Evolutionary conservation across 2,888 invertebrate species (phyloP).

Genomic region (Protodeltote pygarga): DNA sequence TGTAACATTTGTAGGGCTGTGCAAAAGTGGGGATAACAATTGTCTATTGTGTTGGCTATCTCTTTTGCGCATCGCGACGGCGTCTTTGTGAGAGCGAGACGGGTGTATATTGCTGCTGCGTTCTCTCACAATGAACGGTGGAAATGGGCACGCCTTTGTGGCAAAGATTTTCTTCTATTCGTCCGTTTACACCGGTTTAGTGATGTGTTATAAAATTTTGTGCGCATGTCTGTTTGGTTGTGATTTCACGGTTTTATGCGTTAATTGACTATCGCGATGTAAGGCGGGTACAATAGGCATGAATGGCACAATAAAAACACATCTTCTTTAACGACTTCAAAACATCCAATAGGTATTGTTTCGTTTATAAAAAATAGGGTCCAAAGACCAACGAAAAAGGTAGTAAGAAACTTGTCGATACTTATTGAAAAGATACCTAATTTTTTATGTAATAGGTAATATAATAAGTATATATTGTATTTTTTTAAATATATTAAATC

Average conservation of each 20-base stretch:
- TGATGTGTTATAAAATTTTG: conserved; percentile 49
- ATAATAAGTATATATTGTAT: no score
- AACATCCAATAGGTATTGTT: no score
- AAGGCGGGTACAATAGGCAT: conserved; percentile 25
- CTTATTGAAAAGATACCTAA: no score
- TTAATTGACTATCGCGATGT: conserved; percentile 27
- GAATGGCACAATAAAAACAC: not conserved
- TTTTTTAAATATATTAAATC: no score
- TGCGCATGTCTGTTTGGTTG: conserved; percentile 68
- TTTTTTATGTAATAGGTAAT: no score
- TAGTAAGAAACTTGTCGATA: no score
- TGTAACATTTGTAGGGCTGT: conserved; percentile 66
- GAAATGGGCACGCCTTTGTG: conserved; percentile 75
- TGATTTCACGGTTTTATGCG: conserved; percentile 30
- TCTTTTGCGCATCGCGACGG: conserved; percentile 78
- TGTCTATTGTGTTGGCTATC: conserved; percentile 85
- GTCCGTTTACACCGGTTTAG: conserved; percentile 60
- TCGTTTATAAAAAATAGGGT: no score
- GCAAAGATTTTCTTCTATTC: conserved; percentile 77
- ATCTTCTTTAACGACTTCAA: not conserved
- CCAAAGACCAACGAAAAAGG: no score
- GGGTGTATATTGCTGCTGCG: conserved; percentile 54
- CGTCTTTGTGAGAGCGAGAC: conserved; percentile 68
- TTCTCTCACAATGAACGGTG: conserved; percentile 73
- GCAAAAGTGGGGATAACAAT: conserved; percentile 83